Conservation (phyloP, 2,797 vertebrate species). For the Rhinoraja longicauda region DNA sequence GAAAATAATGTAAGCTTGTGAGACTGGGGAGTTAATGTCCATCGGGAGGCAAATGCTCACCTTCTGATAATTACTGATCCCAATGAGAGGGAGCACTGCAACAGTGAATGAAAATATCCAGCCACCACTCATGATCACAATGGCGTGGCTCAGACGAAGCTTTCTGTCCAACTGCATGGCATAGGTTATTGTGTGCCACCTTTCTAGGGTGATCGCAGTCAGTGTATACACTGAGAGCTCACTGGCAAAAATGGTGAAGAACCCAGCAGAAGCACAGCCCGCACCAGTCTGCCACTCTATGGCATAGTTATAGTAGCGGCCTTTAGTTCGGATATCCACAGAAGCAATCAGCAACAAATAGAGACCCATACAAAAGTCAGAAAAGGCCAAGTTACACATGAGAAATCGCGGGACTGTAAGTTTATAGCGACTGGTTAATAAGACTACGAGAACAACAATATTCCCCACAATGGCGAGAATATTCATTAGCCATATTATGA, state of each 20-base stretch:
- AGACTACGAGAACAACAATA: slow-evolving; percentile 67
- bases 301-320: slow-evolving; percentile 83
- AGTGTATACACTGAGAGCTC: slow-evolving; percentile 89
- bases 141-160: slow-evolving; percentile 75
- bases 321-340: slow-evolving; percentile 75
- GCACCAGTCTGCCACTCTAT: slow-evolving; percentile 87
- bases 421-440: slow-evolving; percentile 78
- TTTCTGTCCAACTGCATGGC: slow-evolving; percentile 83
- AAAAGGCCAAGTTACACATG: slow-evolving; percentile 94
- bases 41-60: slow-evolving; percentile 98
- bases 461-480: slow-evolving; percentile 38
- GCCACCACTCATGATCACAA: slow-evolving; percentile 69
- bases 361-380: slow-evolving; percentile 90
- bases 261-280: slow-evolving; percentile 80
- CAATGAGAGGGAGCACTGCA: slow-evolving; percentile 76
- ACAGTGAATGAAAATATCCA: slow-evolving; percentile 76
- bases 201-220: slow-evolving; percentile 84
- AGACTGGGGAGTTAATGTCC: slow-evolving; percentile 73
- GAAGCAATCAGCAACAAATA: slow-evolving; percentile 85
- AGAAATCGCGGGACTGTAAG: slow-evolving; percentile 89
- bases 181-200: slow-evolving; percentile 93
- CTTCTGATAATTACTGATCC: slow-evolving; percentile 90
- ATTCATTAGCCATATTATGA: slow-evolving; percentile 37
- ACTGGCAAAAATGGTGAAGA: slow-evolving; percentile 90
- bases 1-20: slow-evolving; percentile 77